Evolutionary conservation across 2,113 vertebrate genomes (phyloP).

Genomic region (Silurus meridionalis): DNA sequence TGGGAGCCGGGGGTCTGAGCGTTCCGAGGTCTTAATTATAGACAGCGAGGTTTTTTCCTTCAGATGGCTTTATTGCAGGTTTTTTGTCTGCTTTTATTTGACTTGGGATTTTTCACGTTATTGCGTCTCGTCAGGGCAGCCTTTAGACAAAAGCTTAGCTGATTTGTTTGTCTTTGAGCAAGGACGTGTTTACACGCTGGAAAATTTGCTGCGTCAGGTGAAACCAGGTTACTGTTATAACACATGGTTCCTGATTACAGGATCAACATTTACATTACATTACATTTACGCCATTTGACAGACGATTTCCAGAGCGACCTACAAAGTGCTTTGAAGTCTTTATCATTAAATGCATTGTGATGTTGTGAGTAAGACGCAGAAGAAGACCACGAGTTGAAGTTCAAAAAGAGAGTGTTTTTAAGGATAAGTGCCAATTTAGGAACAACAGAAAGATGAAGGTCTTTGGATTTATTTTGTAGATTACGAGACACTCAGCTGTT

Average conservation of each 20-base stretch:
- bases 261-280: slow-evolving; percentile 2
- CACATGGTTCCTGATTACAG: slow-evolving; percentile 34
- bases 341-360: too few relatives aligned
- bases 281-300: too few relatives aligned
- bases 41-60: background rate
- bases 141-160: background rate
- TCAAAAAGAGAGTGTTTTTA: too few relatives aligned
- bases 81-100: slow-evolving; percentile 38
- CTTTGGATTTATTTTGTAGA: too few relatives aligned
- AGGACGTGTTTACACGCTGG: background rate
- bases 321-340: too few relatives aligned
- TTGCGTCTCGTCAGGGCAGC: background rate
- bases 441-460: too few relatives aligned
- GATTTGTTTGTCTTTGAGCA: background rate
- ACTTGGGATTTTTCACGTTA: slow-evolving; percentile 5
- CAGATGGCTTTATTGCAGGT: slow-evolving; percentile 23
- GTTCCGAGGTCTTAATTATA: slow-evolving; percentile 40
- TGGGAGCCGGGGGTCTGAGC: slow-evolving; percentile 1
- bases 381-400: too few relatives aligned
- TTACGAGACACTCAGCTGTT: too few relatives aligned
- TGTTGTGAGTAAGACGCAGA: too few relatives aligned
- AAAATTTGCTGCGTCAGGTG: slow-evolving; percentile 3
- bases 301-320: too few relatives aligned
- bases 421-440: too few relatives aligned
- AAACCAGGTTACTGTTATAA: slow-evolving; percentile 4